Evolutionary conservation across 1,140 invertebrate species (phyloP).

Genomic region (Drosophila sproati): DNA sequence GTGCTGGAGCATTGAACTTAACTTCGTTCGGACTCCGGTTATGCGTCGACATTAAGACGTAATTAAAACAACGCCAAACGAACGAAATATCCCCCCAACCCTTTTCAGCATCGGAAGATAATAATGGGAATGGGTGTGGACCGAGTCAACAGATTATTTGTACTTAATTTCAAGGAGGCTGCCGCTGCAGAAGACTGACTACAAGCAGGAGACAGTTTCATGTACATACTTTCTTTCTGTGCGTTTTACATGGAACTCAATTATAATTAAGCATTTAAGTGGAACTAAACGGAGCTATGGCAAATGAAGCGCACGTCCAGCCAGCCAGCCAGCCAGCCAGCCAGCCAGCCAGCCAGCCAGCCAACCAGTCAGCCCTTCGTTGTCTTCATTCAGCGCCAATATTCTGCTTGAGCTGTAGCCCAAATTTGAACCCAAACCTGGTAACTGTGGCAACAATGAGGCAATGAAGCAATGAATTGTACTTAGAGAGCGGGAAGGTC

Average conservation of each 20-base stretch:
- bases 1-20: constrained; percentile 46
- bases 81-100: constrained; percentile 39
- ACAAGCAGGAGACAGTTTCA: constrained; percentile 52
- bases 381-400: neutral
- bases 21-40: constrained; percentile 33
- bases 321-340: neutral
- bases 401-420: constrained; percentile 8
- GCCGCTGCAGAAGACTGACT: constrained; percentile 39
- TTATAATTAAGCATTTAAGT: constrained; percentile 83
- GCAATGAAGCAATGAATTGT: neutral
- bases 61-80: constrained; percentile 81
- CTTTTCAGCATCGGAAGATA: constrained; percentile 16
- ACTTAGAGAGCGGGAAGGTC: constrained; percentile 17
- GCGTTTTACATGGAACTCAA: constrained; percentile 70
- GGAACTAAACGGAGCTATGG: constrained; percentile 64
- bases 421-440: neutral
- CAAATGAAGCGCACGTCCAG: constrained; percentile 70
- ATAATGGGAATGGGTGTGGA: neutral
- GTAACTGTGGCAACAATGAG: constrained; percentile 34
- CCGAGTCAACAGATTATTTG: constrained; percentile 81
- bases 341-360: constrained; percentile 1
- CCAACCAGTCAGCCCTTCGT: neutral
- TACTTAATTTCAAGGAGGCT: constrained; percentile 74
- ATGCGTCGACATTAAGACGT: constrained; percentile 79
- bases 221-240: constrained; percentile 25